Conservation (phyloP, 2,113 vertebrate species). For the Nanorana parkeri region DNA sequence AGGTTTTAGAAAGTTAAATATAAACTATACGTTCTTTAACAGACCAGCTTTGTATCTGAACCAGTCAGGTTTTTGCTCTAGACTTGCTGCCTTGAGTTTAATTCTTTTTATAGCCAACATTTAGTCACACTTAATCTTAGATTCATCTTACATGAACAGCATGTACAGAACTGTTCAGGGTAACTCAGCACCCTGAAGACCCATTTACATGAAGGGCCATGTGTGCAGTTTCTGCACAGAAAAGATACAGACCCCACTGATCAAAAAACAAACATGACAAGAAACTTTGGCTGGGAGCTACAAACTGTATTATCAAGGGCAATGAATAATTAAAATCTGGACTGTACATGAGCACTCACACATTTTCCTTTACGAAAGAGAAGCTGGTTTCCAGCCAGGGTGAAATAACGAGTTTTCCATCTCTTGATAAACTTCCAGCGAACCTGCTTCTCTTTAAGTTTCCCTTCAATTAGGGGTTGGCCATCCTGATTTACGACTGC, state of each 20-base stretch:
- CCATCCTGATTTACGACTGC: slow-evolving; percentile 90
- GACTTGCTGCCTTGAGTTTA: neutral
- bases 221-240: slow-evolving; percentile 27
- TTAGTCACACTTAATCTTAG: slow-evolving; percentile 23
- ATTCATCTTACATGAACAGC: slow-evolving; percentile 26
- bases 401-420: slow-evolving; percentile 97
- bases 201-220: slow-evolving; percentile 31
- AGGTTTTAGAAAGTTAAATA: neutral
- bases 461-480: slow-evolving; percentile 94
- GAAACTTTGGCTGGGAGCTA: slow-evolving; percentile 29
- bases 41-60: neutral
- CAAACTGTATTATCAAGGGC: slow-evolving; percentile 21
- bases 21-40: neutral
- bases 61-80: slow-evolving; percentile 2
- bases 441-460: slow-evolving; percentile 96
- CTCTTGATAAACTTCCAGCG: slow-evolving; percentile 97
- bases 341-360: slow-evolving; percentile 73
- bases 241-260: slow-evolving; percentile 33
- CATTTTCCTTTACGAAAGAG: slow-evolving; percentile 92
- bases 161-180: slow-evolving; percentile 37
- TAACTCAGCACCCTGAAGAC: slow-evolving; percentile 32
- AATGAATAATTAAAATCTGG: slow-evolving; percentile 42
- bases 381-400: slow-evolving; percentile 93
- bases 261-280: slow-evolving; percentile 46
- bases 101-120: slow-evolving; percentile 35